Base-by-base conservation (phyloP, 64 coral and sea anemone genomes). In the Montipora cactus region DNA sequence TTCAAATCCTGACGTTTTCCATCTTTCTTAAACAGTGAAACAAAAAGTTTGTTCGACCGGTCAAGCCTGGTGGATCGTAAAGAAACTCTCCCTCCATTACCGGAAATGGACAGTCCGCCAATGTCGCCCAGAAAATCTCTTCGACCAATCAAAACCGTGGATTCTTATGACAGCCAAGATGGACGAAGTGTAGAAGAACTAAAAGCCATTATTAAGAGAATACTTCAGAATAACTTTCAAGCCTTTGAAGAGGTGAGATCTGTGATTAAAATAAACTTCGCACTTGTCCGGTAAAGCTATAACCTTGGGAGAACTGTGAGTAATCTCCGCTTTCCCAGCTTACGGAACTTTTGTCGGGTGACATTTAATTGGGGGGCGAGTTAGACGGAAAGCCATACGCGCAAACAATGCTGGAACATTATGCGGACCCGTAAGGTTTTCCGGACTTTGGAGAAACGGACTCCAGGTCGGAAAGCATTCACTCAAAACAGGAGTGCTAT, bases 161-260 rank as follows among this genome's bases (percentile, higher is more conserved):
- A 96, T 76, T 92, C 89, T 7, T 94, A 94, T 66, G 68, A 94
- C 72, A 96, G 95, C 74, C 90, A 96, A 71, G 92, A 99, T 15
- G 98, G 95, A 20, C 89, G 98, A 51, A 96, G 98, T 69, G 98
- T 92, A 2, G 92, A 96, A 11, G 95, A 96, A 75, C 48, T 99
- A 13, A 99, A 96, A 75, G 49, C 45, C 15, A 8, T 87, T 37
- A 96, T 99, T 49, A 96, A 91, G 58, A 89, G 53, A 67, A 51
- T 92, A 19, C 81, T 99, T 52, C 71, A 73, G 49, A 87, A 89
- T 22, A 94, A 99, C 71, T 91, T 77, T 13, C 98, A 94, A 70
- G 89, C 89, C 9, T 92, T 99, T 55, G 92, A 99, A 71, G 84
- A 99, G 95, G 98, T 99, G 67, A 45, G 53, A 8, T 23, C 25